Base-by-base conservation (phyloP, 53 echinoderm and acorn worm species). In the Patiria pectinifera region DNA sequence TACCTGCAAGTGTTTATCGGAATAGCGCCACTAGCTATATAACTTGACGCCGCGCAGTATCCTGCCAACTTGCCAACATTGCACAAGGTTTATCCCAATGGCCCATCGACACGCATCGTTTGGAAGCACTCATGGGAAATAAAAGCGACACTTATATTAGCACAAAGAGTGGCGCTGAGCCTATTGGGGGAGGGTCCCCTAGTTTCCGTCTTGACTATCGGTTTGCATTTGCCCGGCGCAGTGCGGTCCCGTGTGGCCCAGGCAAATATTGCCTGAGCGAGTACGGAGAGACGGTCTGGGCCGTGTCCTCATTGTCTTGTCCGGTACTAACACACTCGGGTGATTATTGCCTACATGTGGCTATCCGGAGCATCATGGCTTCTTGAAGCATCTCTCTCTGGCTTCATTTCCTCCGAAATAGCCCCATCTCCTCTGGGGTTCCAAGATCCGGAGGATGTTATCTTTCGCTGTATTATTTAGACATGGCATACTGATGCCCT, bases 331-430 rank as follows among this genome's bases (percentile, higher is more conserved):
- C 58, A 48, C 77, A 78, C 87, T 87, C 35, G 71, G 62, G 23
- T 87, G 87, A 78, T 87, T 87, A 60, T 87, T 61, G 62, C 71
- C 87, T 87, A 59, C 78, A 61, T 75, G 3, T 44, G 45, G 49
- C 49, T 48, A 22, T 49, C 71, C 75, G n/a, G 19, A 21, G 4
- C n/a, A 48, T 26, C 8, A 24, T 74, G 76, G 75, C 47, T 86
- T 85, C 43, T 26, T 25, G 83, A 85, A 19, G 19, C 18, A 18
- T 16, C 43, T 25, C 85, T 19, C 45, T 66, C 60, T 35, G 24
- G 87, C 76, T 87, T 87, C 76, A 87, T 87, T 87, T 87, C 87
- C 87, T 87, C 87, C 87, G 59, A 87, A 87, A 87, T 78, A 87
- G 35, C 71, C 87, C 87, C 43, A 77, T 76, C 48, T 76, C 76